Evolutionary conservation across 1,140 invertebrate genomes (phyloP), one percentile per base, ranked within the genome.

Genomic region (Sitodiplosis mosellana): DNA sequence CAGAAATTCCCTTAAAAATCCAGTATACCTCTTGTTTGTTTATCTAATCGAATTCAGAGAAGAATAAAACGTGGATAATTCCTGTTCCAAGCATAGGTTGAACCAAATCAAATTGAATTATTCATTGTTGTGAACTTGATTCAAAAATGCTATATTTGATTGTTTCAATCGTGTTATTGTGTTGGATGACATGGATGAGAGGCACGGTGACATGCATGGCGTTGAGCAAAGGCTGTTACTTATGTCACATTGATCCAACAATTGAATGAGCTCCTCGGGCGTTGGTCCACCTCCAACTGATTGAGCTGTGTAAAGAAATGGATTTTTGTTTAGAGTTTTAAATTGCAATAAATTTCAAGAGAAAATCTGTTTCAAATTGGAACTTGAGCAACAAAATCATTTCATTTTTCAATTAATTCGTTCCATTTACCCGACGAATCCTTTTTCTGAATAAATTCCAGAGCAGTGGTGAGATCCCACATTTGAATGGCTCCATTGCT

Each of bases 391-490:
- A 36, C 8, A 36, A n/a, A 10, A 36, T 36, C 34, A n/a, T 54
- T 42, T 44, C 17, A 33, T 7, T 27, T 46, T 10, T 46, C 14
- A 33, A 17, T 11, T 33, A 46, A 8, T n/a, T 36, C 34, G 8
- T 36, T 8, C 34, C 34, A n/a, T 36, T 40, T 18, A 40, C 37
- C 14, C 12, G 17, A 3, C 62, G 71, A 67, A 62, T 72, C 69
- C 56, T 71, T 69, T 70, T 84, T 78, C 56, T 76, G 67, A 58
- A 78, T 70, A 47, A 84, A 74, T 65, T 96, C 89, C 17, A 97
- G 68, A 42, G 91, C 92, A 10, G 90, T 96, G 2, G 90, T 95
- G 33, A 99, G 71, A 69, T 99, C 93, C 92, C 92, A 98, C 85
- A 97, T 92, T 71, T 96, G 92, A 55, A 96, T 84, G 45, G 84